Percentiles rank a stretch among this genome's conserved stretches.
Evolutionary conservation across 2,888 invertebrate genomes (phyloP).

Genomic region (Drosophila testacea): DNA sequence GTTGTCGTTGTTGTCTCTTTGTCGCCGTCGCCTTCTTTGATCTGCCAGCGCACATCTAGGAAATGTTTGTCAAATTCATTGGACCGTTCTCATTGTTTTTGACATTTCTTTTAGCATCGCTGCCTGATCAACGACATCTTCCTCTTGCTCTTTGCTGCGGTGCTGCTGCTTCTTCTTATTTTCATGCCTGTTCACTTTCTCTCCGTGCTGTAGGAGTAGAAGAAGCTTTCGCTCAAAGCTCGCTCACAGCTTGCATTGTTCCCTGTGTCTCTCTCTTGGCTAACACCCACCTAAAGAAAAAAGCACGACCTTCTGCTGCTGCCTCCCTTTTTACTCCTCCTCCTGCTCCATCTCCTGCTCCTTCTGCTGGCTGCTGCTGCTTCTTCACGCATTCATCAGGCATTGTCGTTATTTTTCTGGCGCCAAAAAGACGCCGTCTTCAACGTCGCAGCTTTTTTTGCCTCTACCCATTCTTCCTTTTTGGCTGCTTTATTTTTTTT

Average conservation of each 20-base stretch:
- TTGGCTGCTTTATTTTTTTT: slow-evolving; percentile 31
- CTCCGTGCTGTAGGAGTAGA: slow-evolving; percentile 1
- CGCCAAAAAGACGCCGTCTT: slow-evolving; percentile 83
- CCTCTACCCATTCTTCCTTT: slow-evolving; percentile 57
- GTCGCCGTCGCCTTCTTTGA: slow-evolving; percentile 82
- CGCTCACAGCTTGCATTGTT: slow-evolving; percentile 32
- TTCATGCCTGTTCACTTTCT: slow-evolving; percentile 10
- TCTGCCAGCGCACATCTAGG: slow-evolving; percentile 85
- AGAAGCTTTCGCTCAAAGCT: slow-evolving; percentile 42
- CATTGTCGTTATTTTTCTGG: slow-evolving; percentile 84
- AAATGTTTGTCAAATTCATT: slow-evolving; percentile 86
- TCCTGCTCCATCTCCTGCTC: background rate
- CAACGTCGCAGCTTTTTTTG: slow-evolving; percentile 55
- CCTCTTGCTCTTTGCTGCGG: background rate
- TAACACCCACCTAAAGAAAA: slow-evolving; percentile 6
- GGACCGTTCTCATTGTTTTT: slow-evolving; percentile 85
- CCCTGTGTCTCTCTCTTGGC: background rate
- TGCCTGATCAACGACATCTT: slow-evolving; percentile 17
- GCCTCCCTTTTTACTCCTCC: background rate
- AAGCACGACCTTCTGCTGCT: slow-evolving; percentile 26
- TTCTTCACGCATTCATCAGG: slow-evolving; percentile 67
- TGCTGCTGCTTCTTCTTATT: slow-evolving; percentile 15
- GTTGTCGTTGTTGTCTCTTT: slow-evolving; percentile 51
- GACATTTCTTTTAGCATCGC: slow-evolving; percentile 82
- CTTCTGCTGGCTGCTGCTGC: slow-evolving; percentile 17